phyloP scores from a whole-genome alignment of 2,113 vertebrate genomes.

The Excalfactoria chinensis region DNA sequence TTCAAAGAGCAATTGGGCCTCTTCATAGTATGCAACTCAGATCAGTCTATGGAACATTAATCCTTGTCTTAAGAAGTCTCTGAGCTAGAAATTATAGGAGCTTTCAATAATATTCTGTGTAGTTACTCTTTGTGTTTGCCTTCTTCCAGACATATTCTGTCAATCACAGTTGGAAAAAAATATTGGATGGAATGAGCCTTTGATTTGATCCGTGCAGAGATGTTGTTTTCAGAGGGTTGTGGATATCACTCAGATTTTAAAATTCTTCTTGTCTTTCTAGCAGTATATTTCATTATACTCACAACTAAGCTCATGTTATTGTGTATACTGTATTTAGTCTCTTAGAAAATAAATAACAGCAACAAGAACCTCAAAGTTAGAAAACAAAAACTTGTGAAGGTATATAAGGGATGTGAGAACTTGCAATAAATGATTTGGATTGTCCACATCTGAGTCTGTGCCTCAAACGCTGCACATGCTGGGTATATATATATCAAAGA shows the following conservation, averaged over 20 bases:
- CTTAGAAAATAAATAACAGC: too few species aligned
- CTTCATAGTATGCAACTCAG: background rate
- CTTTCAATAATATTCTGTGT: background rate
- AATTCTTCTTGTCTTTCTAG: background rate
- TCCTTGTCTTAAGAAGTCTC: background rate
- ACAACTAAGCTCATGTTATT: background rate
- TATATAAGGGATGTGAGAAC: too few species aligned
- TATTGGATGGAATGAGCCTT: background rate
- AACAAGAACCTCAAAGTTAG: too few species aligned
- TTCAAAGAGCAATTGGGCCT: background rate
- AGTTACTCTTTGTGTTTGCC: background rate
- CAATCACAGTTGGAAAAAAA: background rate
- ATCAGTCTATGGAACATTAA: background rate
- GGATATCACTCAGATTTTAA: background rate
- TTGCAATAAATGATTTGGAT: too few species aligned
- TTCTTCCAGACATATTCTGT: background rate
- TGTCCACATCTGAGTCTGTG: too few species aligned
- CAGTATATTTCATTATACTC: background rate
- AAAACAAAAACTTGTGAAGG: too few species aligned
- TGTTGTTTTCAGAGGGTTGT: background rate
- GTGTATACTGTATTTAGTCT: fast-evolving
- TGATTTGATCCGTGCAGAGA: background rate
- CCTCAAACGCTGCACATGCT: too few species aligned
- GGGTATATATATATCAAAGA: too few species aligned
- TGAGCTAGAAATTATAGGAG: background rate